Conservation (phyloP, 2,113 vertebrate genomes). For the Halichoerus grypus region DNA sequence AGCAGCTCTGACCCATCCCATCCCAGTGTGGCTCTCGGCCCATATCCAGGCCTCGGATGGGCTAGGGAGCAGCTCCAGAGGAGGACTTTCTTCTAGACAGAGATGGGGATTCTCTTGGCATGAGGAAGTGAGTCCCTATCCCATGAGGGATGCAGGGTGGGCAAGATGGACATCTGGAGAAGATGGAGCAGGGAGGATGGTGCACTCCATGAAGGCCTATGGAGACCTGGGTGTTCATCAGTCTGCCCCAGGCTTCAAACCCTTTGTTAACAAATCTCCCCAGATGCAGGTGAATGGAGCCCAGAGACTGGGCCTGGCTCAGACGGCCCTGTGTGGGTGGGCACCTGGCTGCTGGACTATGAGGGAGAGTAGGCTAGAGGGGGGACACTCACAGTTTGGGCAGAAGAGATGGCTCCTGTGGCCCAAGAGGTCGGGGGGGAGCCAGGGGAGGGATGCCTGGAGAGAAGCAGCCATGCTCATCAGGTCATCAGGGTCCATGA, state of each 20-base stretch:
- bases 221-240: not conserved
- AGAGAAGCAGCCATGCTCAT: not conserved
- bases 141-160: not conserved
- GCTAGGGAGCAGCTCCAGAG: not conserved
- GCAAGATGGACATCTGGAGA: not conserved
- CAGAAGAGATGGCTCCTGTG: not conserved
- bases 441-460: not conserved
- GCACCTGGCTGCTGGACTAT: not conserved
- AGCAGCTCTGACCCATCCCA: no score
- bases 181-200: not conserved
- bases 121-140: not conserved
- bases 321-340: fast-evolving
- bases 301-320: not conserved
- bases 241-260: not conserved
- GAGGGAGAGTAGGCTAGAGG: not conserved
- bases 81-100: not conserved
- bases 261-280: not conserved
- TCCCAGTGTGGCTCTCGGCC: not conserved
- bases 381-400: no score
- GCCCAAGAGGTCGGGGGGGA: not conserved
- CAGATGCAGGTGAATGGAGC: not conserved
- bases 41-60: not conserved
- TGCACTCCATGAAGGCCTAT: not conserved
- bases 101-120: not conserved
- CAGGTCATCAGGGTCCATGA: not conserved